Evolutionary conservation across 1,140 invertebrate genomes (phyloP).

Genomic region (Drosophila kurseongensis): DNA sequence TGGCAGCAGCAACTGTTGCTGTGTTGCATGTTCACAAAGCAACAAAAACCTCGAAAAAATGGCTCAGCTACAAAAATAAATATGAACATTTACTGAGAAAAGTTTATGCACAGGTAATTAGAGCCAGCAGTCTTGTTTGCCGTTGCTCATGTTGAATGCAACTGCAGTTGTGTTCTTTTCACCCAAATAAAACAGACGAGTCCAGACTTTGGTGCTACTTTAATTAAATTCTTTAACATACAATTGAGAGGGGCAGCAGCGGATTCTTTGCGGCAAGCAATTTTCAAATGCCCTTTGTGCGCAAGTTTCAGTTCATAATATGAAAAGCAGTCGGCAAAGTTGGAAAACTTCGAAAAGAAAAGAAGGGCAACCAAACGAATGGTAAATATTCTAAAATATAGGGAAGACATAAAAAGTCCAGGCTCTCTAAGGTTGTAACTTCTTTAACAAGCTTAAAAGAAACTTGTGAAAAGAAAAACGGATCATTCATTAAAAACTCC

Average conservation of each 20-base stretch:
- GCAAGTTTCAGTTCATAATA: constrained; percentile 21
- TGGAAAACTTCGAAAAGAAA: constrained; percentile 8
- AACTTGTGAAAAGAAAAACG: background rate
- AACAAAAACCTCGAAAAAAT: constrained; percentile 40
- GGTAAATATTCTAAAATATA: constrained; percentile 5
- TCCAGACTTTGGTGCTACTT: constrained; percentile 23
- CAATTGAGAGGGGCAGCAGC: constrained; percentile 19
- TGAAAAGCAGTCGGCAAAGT: constrained; percentile 18
- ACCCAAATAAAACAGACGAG: constrained; percentile 4
- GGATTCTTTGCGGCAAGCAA: constrained; percentile 59
- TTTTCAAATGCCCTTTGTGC: constrained; percentile 58
- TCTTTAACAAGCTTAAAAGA: background rate
- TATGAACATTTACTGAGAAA: constrained; percentile 37
- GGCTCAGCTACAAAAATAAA: constrained; percentile 28
- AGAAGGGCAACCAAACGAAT: constrained; percentile 5
- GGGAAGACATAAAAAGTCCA: background rate
- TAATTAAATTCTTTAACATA: constrained; percentile 67
- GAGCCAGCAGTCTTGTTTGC: constrained; percentile 26
- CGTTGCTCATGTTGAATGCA: constrained; percentile 24
- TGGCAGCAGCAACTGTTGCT: constrained; percentile 31
- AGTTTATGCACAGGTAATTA: constrained; percentile 57
- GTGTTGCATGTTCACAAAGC: constrained; percentile 47
- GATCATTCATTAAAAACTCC: background rate
- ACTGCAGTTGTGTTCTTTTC: constrained; percentile 16
- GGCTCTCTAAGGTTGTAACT: background rate